These are phyloP conservation scores for Lasaia peninsularis DNA, from an alignment of 1,140 invertebrate species.

Conservation along the genomic window DNA sequence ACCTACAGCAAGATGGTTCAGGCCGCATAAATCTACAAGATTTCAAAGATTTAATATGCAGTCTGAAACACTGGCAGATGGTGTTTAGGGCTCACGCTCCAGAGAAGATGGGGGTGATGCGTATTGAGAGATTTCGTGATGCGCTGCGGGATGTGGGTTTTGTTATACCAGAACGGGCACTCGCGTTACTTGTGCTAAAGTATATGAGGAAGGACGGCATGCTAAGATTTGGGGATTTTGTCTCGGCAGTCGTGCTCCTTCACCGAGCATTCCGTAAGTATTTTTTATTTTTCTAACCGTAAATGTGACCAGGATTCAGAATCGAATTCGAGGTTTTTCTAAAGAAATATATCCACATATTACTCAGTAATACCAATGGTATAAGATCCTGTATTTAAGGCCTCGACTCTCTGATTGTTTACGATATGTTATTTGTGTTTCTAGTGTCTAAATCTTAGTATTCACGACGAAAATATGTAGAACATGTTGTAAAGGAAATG, in stretches of 20 bases:
- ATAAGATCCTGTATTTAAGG: no score
- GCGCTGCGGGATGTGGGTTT: conserved; percentile 92
- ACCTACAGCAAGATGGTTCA: conserved; percentile 84
- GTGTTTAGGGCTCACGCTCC: conserved; percentile 94
- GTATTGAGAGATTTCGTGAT: conserved; percentile 90
- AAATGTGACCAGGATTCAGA: no score
- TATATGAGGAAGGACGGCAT: conserved; percentile 97
- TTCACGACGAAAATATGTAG: no score
- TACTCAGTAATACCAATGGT: no score
- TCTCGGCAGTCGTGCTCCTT: conserved; percentile 92
- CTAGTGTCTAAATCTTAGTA: no score
- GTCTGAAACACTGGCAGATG: conserved; percentile 93
- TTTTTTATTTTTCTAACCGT: background rate
- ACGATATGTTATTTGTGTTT: no score
- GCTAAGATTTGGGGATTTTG: conserved; percentile 94
- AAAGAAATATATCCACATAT: no score
- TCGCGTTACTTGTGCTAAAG: conserved; percentile 88
- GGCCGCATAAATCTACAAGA: conserved; percentile 91
- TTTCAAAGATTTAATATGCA: conserved; percentile 95
- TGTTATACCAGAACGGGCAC: conserved; percentile 88
- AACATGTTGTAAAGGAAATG: no score
- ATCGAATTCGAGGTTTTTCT: no score
- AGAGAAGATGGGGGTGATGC: conserved; percentile 93
- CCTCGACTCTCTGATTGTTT: no score
- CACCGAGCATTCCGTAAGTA: conserved; percentile 91